Base-by-base conservation (phyloP, 2,888 invertebrate species). In the Ecdyonurus torrentis region DNA sequence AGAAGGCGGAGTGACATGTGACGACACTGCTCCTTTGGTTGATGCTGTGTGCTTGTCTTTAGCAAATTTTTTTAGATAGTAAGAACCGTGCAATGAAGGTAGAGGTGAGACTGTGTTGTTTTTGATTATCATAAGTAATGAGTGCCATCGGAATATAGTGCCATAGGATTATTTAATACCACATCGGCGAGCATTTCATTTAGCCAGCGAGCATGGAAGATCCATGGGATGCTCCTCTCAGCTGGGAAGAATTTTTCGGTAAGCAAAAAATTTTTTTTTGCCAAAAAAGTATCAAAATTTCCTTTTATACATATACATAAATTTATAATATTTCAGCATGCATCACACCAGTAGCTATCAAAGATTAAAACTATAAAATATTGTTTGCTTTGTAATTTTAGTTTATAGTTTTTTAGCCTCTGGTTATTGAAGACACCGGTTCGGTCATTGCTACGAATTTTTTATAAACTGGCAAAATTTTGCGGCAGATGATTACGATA, bases 161-260 rank as follows among this genome's bases (percentile, higher is more conserved):
- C 37, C 37, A 37, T 37, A 37, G 37, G 37, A 37, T 37, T 37
- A 37, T 37, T 37, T 5, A 37, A 37, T 15, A 37, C n/a, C n/a
- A n/a, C n/a, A n/a, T n/a, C n/a, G n/a, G n/a, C n/a, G n/a, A n/a
- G n/a, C n/a, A n/a, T n/a, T n/a, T n/a, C n/a, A n/a, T n/a, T n/a
- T 10, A 37, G 5, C 5, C 37, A 37, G 37, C 5, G 20, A 55
- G n/a, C 22, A 55, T 55, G 55, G 55, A 55, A 20, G 55, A 55
- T 18, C 55, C 55, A 7, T 55, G 55, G 55, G 55, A 55, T 22
- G 55, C 55, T 7, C 55, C 55, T 20, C 55, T 55, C 55, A 55
- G 55, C 55, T 55, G 55, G 55, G 55, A 55, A 22, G 55, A 55
- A 20, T 55, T 55, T 55, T 55, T 55, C 55, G 55, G 55, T 55